Percentiles rank a stretch among this genome's conserved stretches.
Evolutionary conservation across 2,113 vertebrate genomes (phyloP).

Genomic region (Callipepla californica): DNA sequence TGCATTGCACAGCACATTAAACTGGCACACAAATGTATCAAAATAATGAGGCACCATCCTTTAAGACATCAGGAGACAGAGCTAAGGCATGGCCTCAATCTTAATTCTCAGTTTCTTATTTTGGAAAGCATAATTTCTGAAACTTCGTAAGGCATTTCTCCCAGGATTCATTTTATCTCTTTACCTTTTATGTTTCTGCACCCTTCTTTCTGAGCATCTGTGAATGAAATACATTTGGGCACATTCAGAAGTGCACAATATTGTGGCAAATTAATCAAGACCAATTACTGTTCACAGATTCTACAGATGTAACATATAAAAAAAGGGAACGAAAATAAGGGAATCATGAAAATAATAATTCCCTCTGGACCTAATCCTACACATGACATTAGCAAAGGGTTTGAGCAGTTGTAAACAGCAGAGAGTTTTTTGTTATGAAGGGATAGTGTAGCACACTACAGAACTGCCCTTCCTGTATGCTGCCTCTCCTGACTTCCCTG

Average conservation of each 20-base stretch:
- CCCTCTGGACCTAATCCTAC: background rate
- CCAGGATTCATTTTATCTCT: background rate
- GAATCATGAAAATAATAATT: background rate
- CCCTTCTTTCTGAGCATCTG: background rate
- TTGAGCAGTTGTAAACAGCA: background rate
- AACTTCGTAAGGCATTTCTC: background rate
- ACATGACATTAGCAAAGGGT: background rate
- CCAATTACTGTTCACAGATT: background rate
- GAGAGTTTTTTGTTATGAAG: background rate
- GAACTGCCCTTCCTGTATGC: background rate
- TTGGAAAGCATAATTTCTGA: background rate
- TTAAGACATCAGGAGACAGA: background rate
- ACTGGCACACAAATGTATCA: accelerated
- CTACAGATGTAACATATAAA: background rate
- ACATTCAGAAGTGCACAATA: background rate
- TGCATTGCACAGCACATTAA: background rate
- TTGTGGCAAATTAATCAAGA: background rate
- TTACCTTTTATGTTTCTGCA: background rate
- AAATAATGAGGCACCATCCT: background rate
- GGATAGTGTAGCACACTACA: background rate
- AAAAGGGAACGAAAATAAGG: background rate
- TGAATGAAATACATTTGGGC: background rate
- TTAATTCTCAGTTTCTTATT: background rate
- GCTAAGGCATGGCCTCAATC: background rate
- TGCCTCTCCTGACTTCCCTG: background rate